These are phyloP conservation scores for Heloderma charlesbogerti DNA, from an alignment of 2,113 vertebrate species.

Conservation along the genomic window DNA sequence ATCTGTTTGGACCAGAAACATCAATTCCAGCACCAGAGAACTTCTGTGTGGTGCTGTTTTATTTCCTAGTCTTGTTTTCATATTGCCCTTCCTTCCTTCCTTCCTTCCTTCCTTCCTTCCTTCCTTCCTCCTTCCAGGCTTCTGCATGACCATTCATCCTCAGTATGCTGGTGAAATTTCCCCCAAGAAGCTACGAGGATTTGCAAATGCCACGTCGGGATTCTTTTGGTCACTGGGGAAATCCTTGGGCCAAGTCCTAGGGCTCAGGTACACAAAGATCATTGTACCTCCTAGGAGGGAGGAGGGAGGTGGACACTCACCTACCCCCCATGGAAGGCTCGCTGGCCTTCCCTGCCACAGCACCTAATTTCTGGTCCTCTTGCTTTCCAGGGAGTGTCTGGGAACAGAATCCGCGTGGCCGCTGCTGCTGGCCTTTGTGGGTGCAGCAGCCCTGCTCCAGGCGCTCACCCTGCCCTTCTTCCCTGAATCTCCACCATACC, in stretches of 20 bases:
- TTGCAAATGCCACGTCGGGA: slow-evolving; percentile 70
- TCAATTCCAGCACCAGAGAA: no score
- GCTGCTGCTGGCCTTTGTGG: slow-evolving; percentile 79
- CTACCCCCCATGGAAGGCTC: background rate
- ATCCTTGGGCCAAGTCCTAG: slow-evolving; percentile 80
- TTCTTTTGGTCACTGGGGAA: slow-evolving; percentile 78
- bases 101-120: background rate
- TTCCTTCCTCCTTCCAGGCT: slow-evolving; percentile 59
- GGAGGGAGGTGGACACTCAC: background rate
- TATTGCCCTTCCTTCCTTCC: background rate
- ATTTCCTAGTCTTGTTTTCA: background rate
- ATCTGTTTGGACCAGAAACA: no score
- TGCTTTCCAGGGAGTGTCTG: slow-evolving; percentile 72
- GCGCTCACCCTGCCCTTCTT: slow-evolving; percentile 79
- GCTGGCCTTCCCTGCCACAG: background rate
- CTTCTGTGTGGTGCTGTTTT: background rate
- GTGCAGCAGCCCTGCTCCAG: slow-evolving; percentile 75
- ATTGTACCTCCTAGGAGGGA: no score
- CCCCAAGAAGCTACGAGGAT: slow-evolving; percentile 74
- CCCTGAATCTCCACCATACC: slow-evolving; percentile 84
- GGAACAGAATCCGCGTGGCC: slow-evolving; percentile 76
- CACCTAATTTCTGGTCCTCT: background rate
- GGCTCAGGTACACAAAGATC: slow-evolving; percentile 75
- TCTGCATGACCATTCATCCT: slow-evolving; percentile 67
- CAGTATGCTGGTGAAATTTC: slow-evolving; percentile 78